These are phyloP conservation scores for Proterorhinus semilunaris DNA, from an alignment of 2,113 vertebrate genomes.

Conservation along the genomic window DNA sequence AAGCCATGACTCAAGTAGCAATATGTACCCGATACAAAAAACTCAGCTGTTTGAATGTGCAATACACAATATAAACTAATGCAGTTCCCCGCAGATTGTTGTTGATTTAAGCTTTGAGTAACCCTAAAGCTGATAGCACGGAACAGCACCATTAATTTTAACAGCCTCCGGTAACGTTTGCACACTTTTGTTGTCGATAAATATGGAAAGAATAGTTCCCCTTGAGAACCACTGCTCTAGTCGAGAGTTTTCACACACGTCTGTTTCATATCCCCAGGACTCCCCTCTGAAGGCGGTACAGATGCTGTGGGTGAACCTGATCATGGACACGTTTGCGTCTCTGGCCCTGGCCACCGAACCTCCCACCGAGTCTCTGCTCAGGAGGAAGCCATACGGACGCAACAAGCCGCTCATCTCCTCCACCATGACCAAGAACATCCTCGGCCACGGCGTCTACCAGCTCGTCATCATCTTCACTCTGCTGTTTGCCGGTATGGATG, in stretches of 20 bases:
- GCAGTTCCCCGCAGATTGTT: too few relatives aligned
- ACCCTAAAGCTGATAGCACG: too few relatives aligned
- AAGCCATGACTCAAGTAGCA: too few relatives aligned
- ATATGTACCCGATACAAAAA: too few relatives aligned
- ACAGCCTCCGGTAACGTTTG: background rate
- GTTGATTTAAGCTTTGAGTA: too few relatives aligned
- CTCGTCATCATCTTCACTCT: conserved; percentile 92
- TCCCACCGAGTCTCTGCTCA: conserved; percentile 88
- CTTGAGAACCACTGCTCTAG: background rate
- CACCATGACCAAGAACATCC: conserved; percentile 98
- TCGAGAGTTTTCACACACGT: background rate
- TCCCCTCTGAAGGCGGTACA: conserved; percentile 96
- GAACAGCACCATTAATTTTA: too few relatives aligned
- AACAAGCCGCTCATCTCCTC: conserved; percentile 96
- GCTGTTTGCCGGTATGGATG: conserved; percentile 84
- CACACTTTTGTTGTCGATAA: background rate
- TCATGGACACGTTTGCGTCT: conserved; percentile 97
- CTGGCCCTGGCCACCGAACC: conserved; percentile 94
- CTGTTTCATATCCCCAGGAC: conserved; percentile 74
- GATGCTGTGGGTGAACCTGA: conserved; percentile 98
- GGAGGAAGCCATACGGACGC: conserved; percentile 89
- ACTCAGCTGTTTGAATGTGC: too few relatives aligned
- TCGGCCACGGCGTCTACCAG: conserved; percentile 93
- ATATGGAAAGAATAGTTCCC: background rate
- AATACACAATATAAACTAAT: too few relatives aligned